Conservation (phyloP, 2,797 vertebrate genomes). For the Gila robusta region DNA sequence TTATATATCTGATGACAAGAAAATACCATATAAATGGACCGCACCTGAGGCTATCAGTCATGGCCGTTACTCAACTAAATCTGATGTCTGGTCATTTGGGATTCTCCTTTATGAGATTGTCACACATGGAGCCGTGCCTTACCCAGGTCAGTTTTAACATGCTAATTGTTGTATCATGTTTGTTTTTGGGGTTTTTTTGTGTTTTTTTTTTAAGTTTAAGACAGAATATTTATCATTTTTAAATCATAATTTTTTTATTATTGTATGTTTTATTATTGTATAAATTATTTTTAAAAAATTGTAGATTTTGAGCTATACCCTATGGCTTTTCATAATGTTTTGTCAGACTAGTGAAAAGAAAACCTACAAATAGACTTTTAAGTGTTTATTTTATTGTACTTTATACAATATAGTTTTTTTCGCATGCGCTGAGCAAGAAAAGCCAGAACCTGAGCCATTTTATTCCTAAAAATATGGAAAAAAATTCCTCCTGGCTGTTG, state of each 20-base stretch:
- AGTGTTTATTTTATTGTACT: neutral
- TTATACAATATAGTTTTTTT: neutral
- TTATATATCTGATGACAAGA: constrained; percentile 69
- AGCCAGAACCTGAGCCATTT: neutral
- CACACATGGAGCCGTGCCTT: constrained; percentile 74
- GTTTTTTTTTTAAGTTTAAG: neutral
- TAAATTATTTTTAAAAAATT: neutral
- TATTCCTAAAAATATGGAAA: neutral
- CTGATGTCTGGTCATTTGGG: constrained; percentile 81
- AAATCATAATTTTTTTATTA: neutral
- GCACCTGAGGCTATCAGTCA: constrained; percentile 75
- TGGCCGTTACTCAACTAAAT: constrained; percentile 73
- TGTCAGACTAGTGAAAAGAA: too few relatives aligned
- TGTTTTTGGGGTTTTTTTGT: too few relatives aligned
- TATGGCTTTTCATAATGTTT: too few relatives aligned
- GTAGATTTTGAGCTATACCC: too few relatives aligned
- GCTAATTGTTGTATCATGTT: neutral
- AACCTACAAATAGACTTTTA: neutral
- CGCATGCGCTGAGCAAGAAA: too few relatives aligned
- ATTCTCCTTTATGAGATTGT: constrained; percentile 79
- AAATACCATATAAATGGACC: constrained; percentile 78
- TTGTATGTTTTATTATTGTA: neutral
- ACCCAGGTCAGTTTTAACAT: constrained; percentile 72
- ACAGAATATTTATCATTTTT: neutral
- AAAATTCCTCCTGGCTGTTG: too few relatives aligned